Conservation (phyloP, 2,113 vertebrate species). For the Cheilinus undulatus region DNA sequence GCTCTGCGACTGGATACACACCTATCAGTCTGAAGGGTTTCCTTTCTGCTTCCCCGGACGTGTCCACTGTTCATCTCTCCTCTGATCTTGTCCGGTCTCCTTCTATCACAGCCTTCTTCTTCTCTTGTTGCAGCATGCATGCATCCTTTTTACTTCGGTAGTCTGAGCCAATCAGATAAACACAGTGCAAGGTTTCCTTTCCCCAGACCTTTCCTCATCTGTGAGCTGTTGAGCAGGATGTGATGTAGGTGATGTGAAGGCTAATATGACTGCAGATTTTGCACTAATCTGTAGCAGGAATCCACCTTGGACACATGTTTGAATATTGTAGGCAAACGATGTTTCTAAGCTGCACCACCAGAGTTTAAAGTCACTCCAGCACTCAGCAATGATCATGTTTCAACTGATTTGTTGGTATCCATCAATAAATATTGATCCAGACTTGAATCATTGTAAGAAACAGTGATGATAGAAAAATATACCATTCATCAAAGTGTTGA, state of each 20-base stretch:
- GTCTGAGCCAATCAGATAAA: conserved; percentile 49
- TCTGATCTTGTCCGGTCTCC: not conserved
- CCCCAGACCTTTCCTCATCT: conserved; percentile 3
- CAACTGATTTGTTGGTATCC: not conserved
- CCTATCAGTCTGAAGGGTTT: conserved; percentile 12
- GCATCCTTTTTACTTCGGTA: conserved; percentile 5
- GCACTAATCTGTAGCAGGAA: not conserved
- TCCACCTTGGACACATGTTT: conserved; percentile 11
- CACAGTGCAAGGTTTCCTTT: conserved; percentile 11
- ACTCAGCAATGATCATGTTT: too few species aligned
- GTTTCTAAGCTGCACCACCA: not conserved
- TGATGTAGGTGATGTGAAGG: conserved; percentile 8
- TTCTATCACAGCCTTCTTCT: not conserved
- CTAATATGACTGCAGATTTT: conserved; percentile 5
- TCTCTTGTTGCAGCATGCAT: conserved; percentile 9
- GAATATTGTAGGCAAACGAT: conserved; percentile 1
- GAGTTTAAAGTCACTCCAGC: too few species aligned
- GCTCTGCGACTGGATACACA: not conserved
- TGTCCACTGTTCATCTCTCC: conserved; percentile 16
- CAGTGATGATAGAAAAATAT: conserved; percentile 4
- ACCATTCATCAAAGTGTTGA: not conserved
- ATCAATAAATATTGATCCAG: not conserved
- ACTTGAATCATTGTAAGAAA: not conserved
- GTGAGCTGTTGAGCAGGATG: not conserved
- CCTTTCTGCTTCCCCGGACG: conserved; percentile 15